Evolutionary conservation across 2,888 invertebrate genomes (phyloP).

Genomic region (Torymus auratus): DNA sequence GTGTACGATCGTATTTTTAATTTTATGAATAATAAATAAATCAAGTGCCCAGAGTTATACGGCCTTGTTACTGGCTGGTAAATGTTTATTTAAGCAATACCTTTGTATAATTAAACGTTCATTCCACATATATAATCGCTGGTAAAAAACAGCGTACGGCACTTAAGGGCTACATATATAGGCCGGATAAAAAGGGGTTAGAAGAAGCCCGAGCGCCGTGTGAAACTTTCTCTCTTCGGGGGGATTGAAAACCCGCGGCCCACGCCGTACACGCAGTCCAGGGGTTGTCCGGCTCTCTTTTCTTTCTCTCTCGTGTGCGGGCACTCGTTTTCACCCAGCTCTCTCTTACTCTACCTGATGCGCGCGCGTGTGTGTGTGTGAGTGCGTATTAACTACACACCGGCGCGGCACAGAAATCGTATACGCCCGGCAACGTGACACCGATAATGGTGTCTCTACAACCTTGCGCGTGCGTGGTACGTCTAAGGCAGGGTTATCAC

Average conservation of each 20-base stretch:
- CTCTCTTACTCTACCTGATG: not conserved
- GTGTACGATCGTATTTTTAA: not conserved
- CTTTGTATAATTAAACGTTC: too few species aligned
- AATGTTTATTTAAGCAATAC: too few species aligned
- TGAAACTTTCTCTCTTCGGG: conserved; percentile 41
- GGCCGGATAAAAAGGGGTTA: not conserved
- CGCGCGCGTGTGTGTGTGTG: not conserved
- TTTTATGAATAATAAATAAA: conserved; percentile 10
- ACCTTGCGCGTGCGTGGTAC: too few species aligned
- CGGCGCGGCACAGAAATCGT: conserved; percentile 33
- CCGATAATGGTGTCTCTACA: conserved; percentile 43
- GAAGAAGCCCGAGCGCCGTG: conserved; percentile 28
- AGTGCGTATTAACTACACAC: not conserved
- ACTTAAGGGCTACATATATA: too few species aligned
- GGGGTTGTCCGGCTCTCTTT: not conserved
- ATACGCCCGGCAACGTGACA: conserved; percentile 45
- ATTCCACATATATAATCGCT: too few species aligned
- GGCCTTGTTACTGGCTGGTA: too few species aligned
- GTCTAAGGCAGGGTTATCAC: too few species aligned
- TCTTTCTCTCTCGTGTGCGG: not conserved
- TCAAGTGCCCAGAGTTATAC: not conserved
- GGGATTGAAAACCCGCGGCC: conserved; percentile 1
- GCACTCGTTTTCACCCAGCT: not conserved
- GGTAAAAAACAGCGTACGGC: too few species aligned
- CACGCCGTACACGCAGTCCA: not conserved